These are phyloP conservation scores for Drosophila rellima DNA, from an alignment of 2,888 invertebrate genomes.

Conservation along the genomic window DNA sequence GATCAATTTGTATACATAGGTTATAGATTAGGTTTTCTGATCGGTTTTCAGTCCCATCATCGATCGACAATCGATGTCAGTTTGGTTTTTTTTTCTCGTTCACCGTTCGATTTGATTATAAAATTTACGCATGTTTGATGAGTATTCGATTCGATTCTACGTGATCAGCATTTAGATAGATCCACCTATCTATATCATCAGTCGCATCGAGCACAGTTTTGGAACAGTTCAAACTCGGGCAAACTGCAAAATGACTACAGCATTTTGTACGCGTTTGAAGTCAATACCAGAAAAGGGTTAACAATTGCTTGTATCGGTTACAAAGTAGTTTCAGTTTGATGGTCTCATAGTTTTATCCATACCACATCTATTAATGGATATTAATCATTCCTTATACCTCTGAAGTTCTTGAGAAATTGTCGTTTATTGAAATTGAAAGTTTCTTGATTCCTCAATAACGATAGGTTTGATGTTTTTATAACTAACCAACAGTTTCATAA, in stretches of 20 bases:
- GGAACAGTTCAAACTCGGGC: slow-evolving; percentile 19
- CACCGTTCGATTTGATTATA: slow-evolving; percentile 73
- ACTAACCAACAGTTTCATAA: no score
- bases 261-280: slow-evolving; percentile 21
- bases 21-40: slow-evolving; percentile 38
- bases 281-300: slow-evolving; percentile 7
- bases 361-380: neutral
- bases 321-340: slow-evolving; percentile 10
- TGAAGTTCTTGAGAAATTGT: neutral
- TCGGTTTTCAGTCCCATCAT: slow-evolving; percentile 40
- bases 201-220: slow-evolving; percentile 24
- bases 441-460: neutral
- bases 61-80: slow-evolving; percentile 57
- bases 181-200: slow-evolving; percentile 4
- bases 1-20: neutral
- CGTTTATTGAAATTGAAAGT: neutral
- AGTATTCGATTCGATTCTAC: slow-evolving; percentile 47
- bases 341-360: neutral
- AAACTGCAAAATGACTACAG: slow-evolving; percentile 8
- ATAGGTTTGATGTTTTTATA: no score
- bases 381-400: neutral
- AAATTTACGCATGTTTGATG: slow-evolving; percentile 80
- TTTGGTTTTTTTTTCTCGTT: slow-evolving; percentile 33
- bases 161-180: slow-evolving; percentile 47
- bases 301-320: neutral